Evolutionary conservation across 2,797 vertebrate species (phyloP).

Genomic region (Chaunax sp.): DNA sequence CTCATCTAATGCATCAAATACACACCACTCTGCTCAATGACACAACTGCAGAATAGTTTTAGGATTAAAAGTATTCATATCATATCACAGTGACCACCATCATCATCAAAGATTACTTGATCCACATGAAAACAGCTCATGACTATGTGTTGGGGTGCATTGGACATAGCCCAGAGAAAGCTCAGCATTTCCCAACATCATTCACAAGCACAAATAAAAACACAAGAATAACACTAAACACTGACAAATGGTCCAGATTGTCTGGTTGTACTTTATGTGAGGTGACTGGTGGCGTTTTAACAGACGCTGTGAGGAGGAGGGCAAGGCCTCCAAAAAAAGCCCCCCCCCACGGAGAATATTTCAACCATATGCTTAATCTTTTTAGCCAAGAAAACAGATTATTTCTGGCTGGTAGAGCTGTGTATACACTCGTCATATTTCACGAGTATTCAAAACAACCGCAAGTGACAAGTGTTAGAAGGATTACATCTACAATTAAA

Average conservation of each 20-base stretch:
- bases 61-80: too few species aligned
- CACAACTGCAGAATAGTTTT: too few species aligned
- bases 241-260: constrained; percentile 6
- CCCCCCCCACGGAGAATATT: constrained; percentile 22
- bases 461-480: too few species aligned
- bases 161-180: not conserved
- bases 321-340: constrained; percentile 29
- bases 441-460: too few species aligned
- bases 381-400: constrained; percentile 52
- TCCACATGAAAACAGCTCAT: too few species aligned
- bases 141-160: not conserved
- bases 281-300: constrained; percentile 6
- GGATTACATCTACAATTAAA: constrained; percentile 5
- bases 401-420: constrained; percentile 11
- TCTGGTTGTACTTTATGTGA: not conserved
- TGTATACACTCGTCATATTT: not conserved
- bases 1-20: not conserved
- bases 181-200: not conserved
- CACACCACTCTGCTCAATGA: not conserved
- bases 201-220: not conserved
- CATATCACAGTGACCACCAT: too few species aligned
- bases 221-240: constrained; percentile 3
- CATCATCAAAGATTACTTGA: too few species aligned
- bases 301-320: constrained; percentile 48
- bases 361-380: constrained; percentile 72